A percentile compares a stretch with the other conserved stretches of the same genome.
Conservation (phyloP, 1,140 invertebrate species). For the Drosophila littoralis region DNA sequence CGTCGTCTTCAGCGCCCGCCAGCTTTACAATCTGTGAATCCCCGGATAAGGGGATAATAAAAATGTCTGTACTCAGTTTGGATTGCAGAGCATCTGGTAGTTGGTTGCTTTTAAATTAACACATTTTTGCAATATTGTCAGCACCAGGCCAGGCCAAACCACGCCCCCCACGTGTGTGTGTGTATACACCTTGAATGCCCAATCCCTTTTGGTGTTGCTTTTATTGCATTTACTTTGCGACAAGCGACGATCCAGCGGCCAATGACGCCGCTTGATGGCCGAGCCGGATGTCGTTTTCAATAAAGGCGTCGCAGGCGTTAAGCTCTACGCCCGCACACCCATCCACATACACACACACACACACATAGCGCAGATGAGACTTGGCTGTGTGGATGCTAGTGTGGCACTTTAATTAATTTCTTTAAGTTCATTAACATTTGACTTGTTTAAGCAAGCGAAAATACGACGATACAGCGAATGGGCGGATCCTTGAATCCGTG, state of each 20-base stretch:
- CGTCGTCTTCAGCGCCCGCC: not conserved
- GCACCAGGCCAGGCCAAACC: not conserved
- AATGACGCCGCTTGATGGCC: conserved; percentile 53
- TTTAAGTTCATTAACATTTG: conserved; percentile 82
- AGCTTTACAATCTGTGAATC: not conserved
- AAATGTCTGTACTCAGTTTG: not conserved
- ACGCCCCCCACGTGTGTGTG: not conserved
- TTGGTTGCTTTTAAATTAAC: not conserved
- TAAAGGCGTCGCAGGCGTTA: conserved; percentile 71
- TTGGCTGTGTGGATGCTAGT: conserved; percentile 6
- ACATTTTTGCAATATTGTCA: conserved; percentile 5
- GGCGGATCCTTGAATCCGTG: conserved; percentile 29
- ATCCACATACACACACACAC: conserved; percentile 6
- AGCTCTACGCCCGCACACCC: conserved; percentile 33
- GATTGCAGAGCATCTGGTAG: conserved; percentile 1
- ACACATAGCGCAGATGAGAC: conserved; percentile 1
- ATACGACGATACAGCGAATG: conserved; percentile 57
- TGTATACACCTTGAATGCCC: conserved; percentile 18
- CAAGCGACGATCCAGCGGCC: conserved; percentile 41
- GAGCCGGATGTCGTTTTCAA: conserved; percentile 75
- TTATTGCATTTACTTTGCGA: conserved; percentile 70
- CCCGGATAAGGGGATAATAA: not conserved
- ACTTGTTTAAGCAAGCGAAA: conserved; percentile 62
- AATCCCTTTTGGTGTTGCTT: conserved; percentile 55
- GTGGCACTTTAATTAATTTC: conserved; percentile 78